Evolutionary conservation across 2,888 invertebrate species (phyloP), one percentile per base, ranked within the genome.

Genomic region (Amaurobius ferox): DNA sequence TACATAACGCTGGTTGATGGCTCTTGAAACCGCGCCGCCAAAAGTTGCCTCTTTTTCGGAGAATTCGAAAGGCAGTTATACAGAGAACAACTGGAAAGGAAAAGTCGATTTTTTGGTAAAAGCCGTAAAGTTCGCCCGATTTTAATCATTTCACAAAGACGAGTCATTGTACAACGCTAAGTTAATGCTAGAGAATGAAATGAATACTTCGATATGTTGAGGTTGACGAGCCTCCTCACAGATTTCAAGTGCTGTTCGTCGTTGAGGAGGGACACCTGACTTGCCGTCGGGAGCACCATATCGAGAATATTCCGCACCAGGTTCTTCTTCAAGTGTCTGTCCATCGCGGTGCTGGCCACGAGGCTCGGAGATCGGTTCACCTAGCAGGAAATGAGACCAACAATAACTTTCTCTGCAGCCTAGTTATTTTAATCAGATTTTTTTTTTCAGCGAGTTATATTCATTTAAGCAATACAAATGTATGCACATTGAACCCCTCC

Each of bases 321-420:
- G 40, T 28, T 26, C 23, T 19, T 19, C 48, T 79, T 79, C n/a
- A 79, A 28, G 7, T 64, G 16, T 26, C 44, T 32, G 23, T 79
- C 79, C 11, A 79, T 26, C 1, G 26, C 11, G 7, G 66, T 44
- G 32, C 72, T 44, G 9, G 29, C 48, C 0, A 40, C 79, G 1
- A 79, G 32, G 19, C 79, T 79, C 2, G 79, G 79, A 48, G 79
- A 79, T 16, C 72, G 71, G 30, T 79, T 79, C 1, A 79, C 79
- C 79, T 79, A n/a, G 23, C 0, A 30, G 23, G 16, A n/a, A 6
- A 48, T 16, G 48, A 48, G 40, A 16, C 40, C 40, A 40, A 40
- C 11, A 40, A 40, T 16, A 40, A 40, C 40, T 16, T 13, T 11
- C 16, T 40, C 11, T 16, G 3, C n/a, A 32, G 26, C 9, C 19